phyloP scores from a whole-genome alignment of 2,113 vertebrate species.

The Panthera uncia region DNA sequence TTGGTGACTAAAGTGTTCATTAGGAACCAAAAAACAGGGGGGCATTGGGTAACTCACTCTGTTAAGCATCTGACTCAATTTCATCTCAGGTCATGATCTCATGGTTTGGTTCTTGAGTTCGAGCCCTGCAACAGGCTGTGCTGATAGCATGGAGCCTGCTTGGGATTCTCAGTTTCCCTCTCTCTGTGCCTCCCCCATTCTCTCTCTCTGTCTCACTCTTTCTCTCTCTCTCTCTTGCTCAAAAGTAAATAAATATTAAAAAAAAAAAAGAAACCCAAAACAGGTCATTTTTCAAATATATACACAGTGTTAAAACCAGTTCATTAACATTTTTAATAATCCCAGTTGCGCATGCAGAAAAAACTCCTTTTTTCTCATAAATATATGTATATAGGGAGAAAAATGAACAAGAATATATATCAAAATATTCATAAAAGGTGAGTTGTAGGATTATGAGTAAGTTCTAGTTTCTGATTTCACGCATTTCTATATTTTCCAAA shows the following conservation, averaged over 20 bases:
- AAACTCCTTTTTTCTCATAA: not conserved
- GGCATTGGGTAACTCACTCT: no score
- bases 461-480: not conserved
- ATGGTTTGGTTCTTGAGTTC: no score
- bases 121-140: no score
- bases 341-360: not conserved
- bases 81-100: no score
- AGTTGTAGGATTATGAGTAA: not conserved
- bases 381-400: not conserved
- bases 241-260: no score
- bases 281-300: not conserved
- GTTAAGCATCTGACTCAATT: no score
- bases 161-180: no score
- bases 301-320: not conserved
- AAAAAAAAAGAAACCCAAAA: no score
- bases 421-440: not conserved
- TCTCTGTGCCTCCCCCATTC: no score
- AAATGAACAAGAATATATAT: not conserved
- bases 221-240: no score
- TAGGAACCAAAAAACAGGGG: not conserved
- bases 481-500: not conserved
- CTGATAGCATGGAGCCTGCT: no score
- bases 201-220: no score
- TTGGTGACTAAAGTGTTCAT: not conserved
- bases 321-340: slow-evolving; percentile 32